A percentile compares a stretch with the other conserved stretches of the same genome.
Conservation (phyloP, 2,888 invertebrate species). For the Kryphioiulus occultus region DNA sequence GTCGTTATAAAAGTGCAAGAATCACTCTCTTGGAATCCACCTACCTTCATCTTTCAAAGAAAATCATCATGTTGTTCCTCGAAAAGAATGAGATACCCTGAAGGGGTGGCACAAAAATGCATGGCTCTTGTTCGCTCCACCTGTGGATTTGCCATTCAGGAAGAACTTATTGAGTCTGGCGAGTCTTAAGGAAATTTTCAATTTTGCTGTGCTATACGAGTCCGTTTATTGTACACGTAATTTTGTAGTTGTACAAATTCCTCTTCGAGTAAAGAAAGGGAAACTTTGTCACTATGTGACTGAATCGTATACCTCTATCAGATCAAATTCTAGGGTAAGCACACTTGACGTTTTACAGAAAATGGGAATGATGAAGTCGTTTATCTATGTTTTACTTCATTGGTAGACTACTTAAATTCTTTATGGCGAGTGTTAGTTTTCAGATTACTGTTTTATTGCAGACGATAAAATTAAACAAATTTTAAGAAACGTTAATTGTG, state of each 20-base stretch:
- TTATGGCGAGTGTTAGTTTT: no score
- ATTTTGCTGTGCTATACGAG: neutral
- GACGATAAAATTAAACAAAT: no score
- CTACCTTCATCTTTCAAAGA: neutral
- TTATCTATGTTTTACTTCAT: no score
- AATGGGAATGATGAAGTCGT: no score
- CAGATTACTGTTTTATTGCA: no score
- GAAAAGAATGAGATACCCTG: neutral
- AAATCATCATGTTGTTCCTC: neutral
- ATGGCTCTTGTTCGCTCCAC: neutral
- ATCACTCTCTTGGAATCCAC: conserved; percentile 17
- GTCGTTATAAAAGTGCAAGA: neutral
- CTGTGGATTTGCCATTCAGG: conserved; percentile 8
- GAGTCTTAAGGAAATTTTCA: neutral
- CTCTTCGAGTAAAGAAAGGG: no score
- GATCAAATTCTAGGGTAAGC: no score
- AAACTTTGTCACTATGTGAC: no score
- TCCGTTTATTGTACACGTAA: neutral
- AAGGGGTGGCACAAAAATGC: conserved; percentile 17
- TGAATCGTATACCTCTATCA: no score
- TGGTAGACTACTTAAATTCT: no score
- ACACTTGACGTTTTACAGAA: no score
- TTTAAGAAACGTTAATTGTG: no score
- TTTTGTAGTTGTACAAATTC: neutral
- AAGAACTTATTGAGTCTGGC: neutral